These are phyloP conservation scores for Apotomis turbidana DNA, from an alignment of 2,888 invertebrate genomes.

Conservation along the genomic window DNA sequence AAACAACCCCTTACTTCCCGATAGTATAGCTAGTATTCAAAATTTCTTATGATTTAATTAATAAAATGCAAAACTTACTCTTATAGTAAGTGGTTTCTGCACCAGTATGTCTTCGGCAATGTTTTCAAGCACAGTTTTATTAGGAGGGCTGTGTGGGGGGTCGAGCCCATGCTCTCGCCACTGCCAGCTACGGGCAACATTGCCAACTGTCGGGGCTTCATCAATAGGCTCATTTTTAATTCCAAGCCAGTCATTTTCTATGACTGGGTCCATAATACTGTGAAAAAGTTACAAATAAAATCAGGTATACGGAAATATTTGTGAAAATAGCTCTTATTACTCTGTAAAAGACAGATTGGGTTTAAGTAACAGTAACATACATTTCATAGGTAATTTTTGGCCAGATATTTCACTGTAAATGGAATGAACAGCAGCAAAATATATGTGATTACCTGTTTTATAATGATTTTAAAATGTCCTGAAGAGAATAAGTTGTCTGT, in stretches of 20 bases:
- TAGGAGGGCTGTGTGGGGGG: slow-evolving; percentile 67
- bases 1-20: no score
- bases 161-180: slow-evolving; percentile 75
- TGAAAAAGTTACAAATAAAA: slow-evolving; percentile 11
- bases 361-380: no score
- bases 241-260: slow-evolving; percentile 73
- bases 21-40: no score
- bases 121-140: slow-evolving; percentile 82
- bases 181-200: slow-evolving; percentile 75
- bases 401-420: no score
- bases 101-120: slow-evolving; percentile 87
- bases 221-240: slow-evolving; percentile 72
- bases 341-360: slow-evolving; percentile 5
- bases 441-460: slow-evolving; percentile 42
- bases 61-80: slow-evolving; percentile 73
- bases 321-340: slow-evolving; percentile 39
- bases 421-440: not conserved
- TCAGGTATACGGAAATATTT: no score
- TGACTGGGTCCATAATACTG: slow-evolving; percentile 73
- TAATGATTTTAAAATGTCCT: slow-evolving; percentile 48
- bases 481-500: slow-evolving; percentile 49
- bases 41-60: not conserved
- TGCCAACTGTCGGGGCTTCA: slow-evolving; percentile 66
- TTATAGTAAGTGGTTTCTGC: slow-evolving; percentile 84
- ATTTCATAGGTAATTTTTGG: not conserved